Conservation (phyloP, 35 echinoderm and acorn worm species). For the Ophioderma brevispina region DNA sequence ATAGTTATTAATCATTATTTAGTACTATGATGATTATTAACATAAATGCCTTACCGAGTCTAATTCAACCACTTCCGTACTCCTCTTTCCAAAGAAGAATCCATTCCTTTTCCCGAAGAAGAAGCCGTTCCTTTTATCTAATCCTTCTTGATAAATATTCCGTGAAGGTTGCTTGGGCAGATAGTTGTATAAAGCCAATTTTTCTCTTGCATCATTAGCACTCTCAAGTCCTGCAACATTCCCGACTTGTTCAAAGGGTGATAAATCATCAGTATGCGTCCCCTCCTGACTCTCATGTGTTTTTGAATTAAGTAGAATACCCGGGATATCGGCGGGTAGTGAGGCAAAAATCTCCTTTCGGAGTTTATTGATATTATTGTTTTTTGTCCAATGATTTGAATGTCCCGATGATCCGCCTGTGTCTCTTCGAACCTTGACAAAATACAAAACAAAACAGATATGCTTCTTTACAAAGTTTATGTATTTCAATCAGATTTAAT, state of each 20-base stretch:
- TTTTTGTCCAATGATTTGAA: neutral
- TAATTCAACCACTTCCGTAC: neutral
- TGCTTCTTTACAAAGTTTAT: too few species aligned
- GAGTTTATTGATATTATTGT: neutral
- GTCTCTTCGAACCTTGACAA: neutral
- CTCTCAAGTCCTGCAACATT: neutral
- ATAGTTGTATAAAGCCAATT: neutral
- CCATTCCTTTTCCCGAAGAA: conserved; percentile 10
- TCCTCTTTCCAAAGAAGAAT: neutral
- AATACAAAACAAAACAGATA: neutral
- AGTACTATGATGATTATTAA: too few species aligned
- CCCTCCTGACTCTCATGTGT: neutral
- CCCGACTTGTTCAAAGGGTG: neutral
- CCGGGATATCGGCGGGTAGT: neutral
- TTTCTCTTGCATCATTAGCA: neutral
- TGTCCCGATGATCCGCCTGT: neutral
- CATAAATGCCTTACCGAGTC: neutral
- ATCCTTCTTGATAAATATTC: neutral
- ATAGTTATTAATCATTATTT: too few species aligned
- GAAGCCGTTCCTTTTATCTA: neutral
- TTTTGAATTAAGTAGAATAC: neutral
- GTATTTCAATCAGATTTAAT: too few species aligned
- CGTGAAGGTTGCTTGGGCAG: neutral
- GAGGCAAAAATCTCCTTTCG: neutral
- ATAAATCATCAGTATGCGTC: neutral